Evolutionary conservation across 2,113 vertebrate species (phyloP).

Genomic region (Bagarius yarrelli): DNA sequence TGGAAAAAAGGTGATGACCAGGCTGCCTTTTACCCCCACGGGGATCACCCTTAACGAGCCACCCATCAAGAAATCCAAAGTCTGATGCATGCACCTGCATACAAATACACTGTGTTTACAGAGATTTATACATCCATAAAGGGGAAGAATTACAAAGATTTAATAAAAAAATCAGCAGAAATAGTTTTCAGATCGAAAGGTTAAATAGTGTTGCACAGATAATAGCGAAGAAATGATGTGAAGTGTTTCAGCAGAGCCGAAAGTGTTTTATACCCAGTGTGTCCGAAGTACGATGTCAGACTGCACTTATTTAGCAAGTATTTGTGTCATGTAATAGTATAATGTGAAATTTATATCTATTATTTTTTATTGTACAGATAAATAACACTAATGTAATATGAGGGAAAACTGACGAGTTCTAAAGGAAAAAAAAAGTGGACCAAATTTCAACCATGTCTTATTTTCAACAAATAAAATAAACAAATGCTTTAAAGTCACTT

Average conservation of each 20-base stretch:
- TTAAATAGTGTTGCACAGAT: background rate
- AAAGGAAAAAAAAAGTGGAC: constrained; percentile 31
- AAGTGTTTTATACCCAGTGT: background rate
- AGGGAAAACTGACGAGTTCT: constrained; percentile 1
- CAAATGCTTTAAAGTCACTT: background rate
- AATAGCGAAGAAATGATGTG: background rate
- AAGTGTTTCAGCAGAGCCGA: background rate
- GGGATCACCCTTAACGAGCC: constrained; percentile 78
- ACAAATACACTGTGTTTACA: background rate
- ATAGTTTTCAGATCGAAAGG: background rate
- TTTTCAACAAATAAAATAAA: constrained; percentile 24
- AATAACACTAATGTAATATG: constrained; percentile 30
- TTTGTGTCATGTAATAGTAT: constrained; percentile 42
- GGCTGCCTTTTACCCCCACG: constrained; percentile 88
- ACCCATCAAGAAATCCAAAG: constrained; percentile 85
- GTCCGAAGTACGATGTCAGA: background rate
- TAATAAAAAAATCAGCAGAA: background rate
- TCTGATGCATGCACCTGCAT: constrained; percentile 62
- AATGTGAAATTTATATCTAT: constrained; percentile 43
- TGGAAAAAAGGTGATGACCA: constrained; percentile 89
- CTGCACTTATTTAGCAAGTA: background rate
- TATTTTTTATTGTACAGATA: constrained; percentile 48
- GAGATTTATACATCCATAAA: background rate
- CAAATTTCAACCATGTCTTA: constrained; percentile 53
- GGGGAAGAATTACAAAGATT: background rate